Evolutionary conservation across 1,140 invertebrate genomes (phyloP), one percentile per base, ranked within the genome.

Genomic region (Antheraea pernyi): DNA sequence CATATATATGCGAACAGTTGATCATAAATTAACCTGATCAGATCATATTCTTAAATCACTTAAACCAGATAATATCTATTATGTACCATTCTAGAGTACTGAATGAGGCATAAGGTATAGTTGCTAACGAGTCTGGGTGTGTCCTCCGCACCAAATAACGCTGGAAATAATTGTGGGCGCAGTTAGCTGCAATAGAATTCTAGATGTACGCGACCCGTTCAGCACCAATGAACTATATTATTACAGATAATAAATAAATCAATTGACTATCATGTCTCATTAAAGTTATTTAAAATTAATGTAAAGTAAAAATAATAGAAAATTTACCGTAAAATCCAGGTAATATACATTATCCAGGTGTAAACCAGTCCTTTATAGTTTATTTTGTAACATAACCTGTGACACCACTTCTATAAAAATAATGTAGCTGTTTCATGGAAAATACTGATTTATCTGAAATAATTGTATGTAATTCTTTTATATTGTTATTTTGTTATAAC

Each of bases 41-140:
- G 39, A 65, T 65, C 63, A 19, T 18, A 46, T 39, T 71, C 64
- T 67, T 70, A 67, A 64, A 65, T 69, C 69, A 70, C 22, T 59
- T 53, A 69, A 69, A 69, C 19, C 3, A 65, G 64, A 65, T 39
- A 48, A 46, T 65, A 39, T 65, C 64, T 48, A 39, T 65, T 65
- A 65, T 46, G 48, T 65, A 46, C 37, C 59, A 72, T 76, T 78
- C 69, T 67, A 73, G 68, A 68, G 69, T 66, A 75, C 72, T 72
- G 74, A 89, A 84, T 84, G 81, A 72, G 74, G 85, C 87, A 82
- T 73, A 78, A 85, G 79, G 81, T 22, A 83, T 87, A 86, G 80
- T 78, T 81, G 82, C 81, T 90, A 88, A 87, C 85, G 81, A 90
- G 83, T 86, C 75, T 83, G 85, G 88, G 88, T 85, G 88, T 88